phyloP scores from a whole-genome alignment of 2,797 vertebrate species.

The Sebastes hubbsi region DNA sequence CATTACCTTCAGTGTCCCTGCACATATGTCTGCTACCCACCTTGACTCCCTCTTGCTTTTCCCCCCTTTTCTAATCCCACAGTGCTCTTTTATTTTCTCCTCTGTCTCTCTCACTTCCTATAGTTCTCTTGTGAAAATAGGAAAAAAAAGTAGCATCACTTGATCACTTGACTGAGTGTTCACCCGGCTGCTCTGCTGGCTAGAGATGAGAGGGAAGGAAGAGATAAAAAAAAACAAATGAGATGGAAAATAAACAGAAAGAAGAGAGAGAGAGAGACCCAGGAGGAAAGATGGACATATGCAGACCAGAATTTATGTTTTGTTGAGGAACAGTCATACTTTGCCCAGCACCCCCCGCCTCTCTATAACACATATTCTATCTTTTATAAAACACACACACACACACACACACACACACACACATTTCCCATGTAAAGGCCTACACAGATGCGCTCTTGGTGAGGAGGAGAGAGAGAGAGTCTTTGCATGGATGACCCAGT shows the following conservation, averaged over 20 bases:
- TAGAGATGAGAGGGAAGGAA: constrained; percentile 56
- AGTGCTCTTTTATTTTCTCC: constrained; percentile 27
- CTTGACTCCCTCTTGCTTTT: constrained; percentile 27
- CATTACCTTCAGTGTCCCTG: constrained; percentile 61
- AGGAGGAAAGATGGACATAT: constrained; percentile 63
- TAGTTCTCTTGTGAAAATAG: constrained; percentile 34
- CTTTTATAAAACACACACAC: constrained; percentile 25
- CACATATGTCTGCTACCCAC: constrained; percentile 59
- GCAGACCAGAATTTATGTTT: constrained; percentile 54
- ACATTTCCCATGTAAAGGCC: constrained; percentile 62
- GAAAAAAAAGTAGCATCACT: constrained; percentile 48
- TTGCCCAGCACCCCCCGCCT: constrained; percentile 31
- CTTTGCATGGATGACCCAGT: constrained; percentile 85
- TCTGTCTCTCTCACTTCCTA: constrained; percentile 20
- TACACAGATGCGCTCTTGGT: constrained; percentile 77
- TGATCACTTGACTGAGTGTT: constrained; percentile 61
- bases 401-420: constrained; percentile 6
- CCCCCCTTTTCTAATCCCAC: constrained; percentile 12
- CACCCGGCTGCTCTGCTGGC: constrained; percentile 65
- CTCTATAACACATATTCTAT: constrained; percentile 50
- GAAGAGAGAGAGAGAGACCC: constrained; percentile 32
- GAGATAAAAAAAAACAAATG: constrained; percentile 47
- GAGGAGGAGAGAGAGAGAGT: constrained; percentile 70
- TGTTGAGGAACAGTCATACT: constrained; percentile 32
- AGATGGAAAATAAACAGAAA: constrained; percentile 58